phyloP scores from a whole-genome alignment of 2,888 invertebrate species.

The Limenitis camilla region DNA sequence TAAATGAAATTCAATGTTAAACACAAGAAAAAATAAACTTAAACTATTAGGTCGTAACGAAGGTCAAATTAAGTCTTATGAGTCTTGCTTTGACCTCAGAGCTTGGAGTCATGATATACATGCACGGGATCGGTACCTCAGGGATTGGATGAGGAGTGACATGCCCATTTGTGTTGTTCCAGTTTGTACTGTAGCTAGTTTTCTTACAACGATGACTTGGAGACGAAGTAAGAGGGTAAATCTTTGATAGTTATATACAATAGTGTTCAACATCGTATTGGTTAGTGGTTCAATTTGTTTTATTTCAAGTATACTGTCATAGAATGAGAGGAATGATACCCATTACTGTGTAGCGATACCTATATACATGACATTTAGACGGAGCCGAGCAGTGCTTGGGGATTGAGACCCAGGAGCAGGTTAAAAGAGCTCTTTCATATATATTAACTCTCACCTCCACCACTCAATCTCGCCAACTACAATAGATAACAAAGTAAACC shows the following conservation, averaged over 20 bases:
- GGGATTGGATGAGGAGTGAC: slow-evolving; percentile 62
- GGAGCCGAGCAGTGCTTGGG: too few species aligned
- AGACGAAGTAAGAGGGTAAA: slow-evolving; percentile 44
- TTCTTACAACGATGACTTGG: slow-evolving; percentile 48
- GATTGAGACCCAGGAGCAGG: too few species aligned
- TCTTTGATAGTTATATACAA: not conserved
- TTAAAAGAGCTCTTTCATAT: too few species aligned
- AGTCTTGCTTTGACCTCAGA: slow-evolving; percentile 69
- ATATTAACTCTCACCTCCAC: too few species aligned
- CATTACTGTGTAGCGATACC: too few species aligned
- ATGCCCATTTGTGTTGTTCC: slow-evolving; percentile 54
- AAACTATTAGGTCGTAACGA: slow-evolving; percentile 61
- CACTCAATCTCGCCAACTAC: too few species aligned
- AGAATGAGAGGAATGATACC: too few species aligned
- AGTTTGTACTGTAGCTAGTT: slow-evolving; percentile 35
- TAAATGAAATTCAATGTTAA: slow-evolving; percentile 46
- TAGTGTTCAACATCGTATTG: not conserved
- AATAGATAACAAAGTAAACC: too few species aligned
- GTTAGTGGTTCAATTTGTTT: too few species aligned
- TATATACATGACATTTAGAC: too few species aligned
- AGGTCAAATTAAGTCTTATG: slow-evolving; percentile 68
- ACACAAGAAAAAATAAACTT: slow-evolving; percentile 28
- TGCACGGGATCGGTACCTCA: slow-evolving; percentile 44
- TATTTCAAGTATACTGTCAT: too few species aligned
- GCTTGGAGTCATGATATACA: slow-evolving; percentile 71